Evolutionary conservation across 92 coral and sea anemone species (phyloP).

Genomic region (Zoanthus gigantus): DNA sequence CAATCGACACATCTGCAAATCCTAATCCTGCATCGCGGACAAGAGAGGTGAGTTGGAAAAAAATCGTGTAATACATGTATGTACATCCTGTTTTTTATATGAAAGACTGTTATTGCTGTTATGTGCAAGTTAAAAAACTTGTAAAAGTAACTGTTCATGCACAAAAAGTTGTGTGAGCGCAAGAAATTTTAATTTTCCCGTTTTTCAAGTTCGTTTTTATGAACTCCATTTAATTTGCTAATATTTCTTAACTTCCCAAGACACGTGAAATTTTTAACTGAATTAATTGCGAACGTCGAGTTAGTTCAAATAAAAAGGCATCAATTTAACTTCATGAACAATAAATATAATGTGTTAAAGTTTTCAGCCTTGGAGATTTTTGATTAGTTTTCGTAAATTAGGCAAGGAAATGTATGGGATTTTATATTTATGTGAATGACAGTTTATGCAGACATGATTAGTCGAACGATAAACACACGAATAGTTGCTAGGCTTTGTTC

Average conservation of each 20-base stretch:
- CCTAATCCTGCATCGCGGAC: slow-evolving; percentile 27
- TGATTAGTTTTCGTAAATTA: not conserved
- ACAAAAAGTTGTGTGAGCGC: not conserved
- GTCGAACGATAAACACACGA: too few relatives aligned
- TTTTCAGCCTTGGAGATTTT: not conserved
- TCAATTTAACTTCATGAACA: not conserved
- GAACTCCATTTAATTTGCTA: too few relatives aligned
- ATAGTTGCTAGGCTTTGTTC: not conserved
- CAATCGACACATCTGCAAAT: slow-evolving; percentile 61
- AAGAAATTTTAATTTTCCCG: not conserved
- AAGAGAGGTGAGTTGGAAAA: slow-evolving; percentile 52
- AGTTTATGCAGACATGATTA: too few relatives aligned
- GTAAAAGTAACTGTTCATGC: slow-evolving; percentile 13
- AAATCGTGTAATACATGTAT: not conserved
- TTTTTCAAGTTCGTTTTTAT: not conserved
- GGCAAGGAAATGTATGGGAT: too few relatives aligned
- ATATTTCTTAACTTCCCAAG: not conserved
- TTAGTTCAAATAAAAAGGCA: not conserved
- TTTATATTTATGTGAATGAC: too few relatives aligned
- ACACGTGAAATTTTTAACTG: not conserved
- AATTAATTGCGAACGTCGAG: not conserved
- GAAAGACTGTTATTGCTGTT: not conserved
- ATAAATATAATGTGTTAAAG: not conserved
- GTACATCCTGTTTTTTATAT: not conserved
- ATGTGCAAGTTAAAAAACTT: not conserved